Percentiles rank a stretch among this genome's conserved stretches.
phyloP scores from a whole-genome alignment of 2,888 invertebrate species.

The Eupithecia insigniata region DNA sequence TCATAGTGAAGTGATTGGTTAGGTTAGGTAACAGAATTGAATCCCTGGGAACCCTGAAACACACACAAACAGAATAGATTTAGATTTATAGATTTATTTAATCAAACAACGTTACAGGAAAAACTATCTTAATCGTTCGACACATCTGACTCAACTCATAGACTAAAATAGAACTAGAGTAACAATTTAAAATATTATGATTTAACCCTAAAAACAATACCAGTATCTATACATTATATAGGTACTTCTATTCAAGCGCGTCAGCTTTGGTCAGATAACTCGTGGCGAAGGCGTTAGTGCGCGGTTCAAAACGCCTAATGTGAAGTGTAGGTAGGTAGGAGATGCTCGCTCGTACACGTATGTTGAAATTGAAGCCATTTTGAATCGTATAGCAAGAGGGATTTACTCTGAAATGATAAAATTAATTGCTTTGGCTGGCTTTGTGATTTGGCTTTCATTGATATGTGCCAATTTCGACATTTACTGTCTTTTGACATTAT shows the following conservation, averaged over 20 bases:
- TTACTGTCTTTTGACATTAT: too few relatives aligned
- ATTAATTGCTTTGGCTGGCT: conserved; percentile 4
- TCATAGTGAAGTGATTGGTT: background rate
- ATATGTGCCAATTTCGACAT: background rate
- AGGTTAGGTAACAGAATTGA: background rate
- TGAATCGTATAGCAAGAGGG: background rate
- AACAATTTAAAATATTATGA: too few relatives aligned
- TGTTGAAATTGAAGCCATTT: background rate
- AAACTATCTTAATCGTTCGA: too few relatives aligned
- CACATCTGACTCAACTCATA: too few relatives aligned
- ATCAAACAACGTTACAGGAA: too few relatives aligned
- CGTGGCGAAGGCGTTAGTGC: background rate
- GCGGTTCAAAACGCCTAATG: background rate
- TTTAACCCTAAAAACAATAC: too few relatives aligned
- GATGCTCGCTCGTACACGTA: background rate
- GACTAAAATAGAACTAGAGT: too few relatives aligned
- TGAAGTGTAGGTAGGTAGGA: background rate
- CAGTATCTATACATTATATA: too few relatives aligned
- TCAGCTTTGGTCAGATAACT: background rate
- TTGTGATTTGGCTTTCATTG: background rate
- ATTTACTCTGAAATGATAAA: background rate
- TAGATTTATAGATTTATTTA: too few relatives aligned
- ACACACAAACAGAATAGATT: background rate
- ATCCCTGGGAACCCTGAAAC: too few relatives aligned
- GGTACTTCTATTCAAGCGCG: background rate